Conservation (phyloP, 2,797 vertebrate species). For the Orestias chungarensis region DNA sequence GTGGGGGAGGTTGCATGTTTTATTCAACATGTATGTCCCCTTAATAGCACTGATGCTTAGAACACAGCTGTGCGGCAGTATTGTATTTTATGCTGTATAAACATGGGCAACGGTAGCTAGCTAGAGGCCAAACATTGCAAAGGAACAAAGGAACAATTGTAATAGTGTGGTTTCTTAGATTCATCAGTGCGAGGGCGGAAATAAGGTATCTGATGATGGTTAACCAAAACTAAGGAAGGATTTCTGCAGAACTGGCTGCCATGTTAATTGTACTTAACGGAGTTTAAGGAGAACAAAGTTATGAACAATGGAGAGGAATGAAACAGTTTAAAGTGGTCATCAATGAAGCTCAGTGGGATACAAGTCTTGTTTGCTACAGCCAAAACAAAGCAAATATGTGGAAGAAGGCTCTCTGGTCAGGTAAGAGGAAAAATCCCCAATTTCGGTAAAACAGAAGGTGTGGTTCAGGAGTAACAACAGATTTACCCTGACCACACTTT, state of each 20-base stretch:
- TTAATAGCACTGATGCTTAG: conserved; percentile 17
- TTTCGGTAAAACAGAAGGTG: no score
- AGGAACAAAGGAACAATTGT: conserved; percentile 1
- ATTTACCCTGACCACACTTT: no score
- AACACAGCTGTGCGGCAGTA: conserved; percentile 9
- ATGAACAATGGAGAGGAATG: background rate
- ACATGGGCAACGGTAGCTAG: conserved; percentile 13
- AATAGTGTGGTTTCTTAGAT: background rate
- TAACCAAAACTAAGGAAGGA: conserved; percentile 8
- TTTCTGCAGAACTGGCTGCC: conserved; percentile 10
- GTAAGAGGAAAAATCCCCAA: no score
- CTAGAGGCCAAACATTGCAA: conserved; percentile 11
- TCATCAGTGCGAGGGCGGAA: background rate
- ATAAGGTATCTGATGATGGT: conserved; percentile 34
- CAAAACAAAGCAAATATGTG: background rate
- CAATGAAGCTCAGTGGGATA: background rate
- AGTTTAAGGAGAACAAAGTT: background rate
- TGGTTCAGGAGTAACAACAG: no score
- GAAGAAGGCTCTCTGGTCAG: background rate
- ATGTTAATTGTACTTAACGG: conserved; percentile 5
- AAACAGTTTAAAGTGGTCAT: background rate
- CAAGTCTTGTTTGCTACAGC: background rate
- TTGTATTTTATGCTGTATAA: conserved; percentile 18
- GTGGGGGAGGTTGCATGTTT: conserved; percentile 12
- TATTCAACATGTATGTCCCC: conserved; percentile 31